Base-by-base conservation (phyloP, 1,140 invertebrate species). In the Diachasmimorpha longicaudata region DNA sequence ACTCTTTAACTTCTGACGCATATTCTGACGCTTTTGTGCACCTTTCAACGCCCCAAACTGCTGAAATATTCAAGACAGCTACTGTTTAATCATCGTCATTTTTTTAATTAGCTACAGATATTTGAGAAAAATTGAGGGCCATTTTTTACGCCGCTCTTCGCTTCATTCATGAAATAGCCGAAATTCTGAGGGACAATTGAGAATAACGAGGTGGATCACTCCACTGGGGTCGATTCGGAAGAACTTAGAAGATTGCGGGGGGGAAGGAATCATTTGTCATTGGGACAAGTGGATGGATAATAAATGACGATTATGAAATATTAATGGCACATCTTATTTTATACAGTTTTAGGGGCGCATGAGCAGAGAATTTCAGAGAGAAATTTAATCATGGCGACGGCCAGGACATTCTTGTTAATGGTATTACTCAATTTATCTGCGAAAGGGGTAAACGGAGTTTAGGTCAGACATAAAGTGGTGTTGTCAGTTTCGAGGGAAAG, bases 251-350 rank as follows among this genome's bases (percentile, higher is more conserved):
- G 19, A 55, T 55, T 55, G 23, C 23, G 19, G 58, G 36, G 36
- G 55, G 39, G 55, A 66, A 72, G 44, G 21, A 74, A 74, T 74
- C 63, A 74, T 74, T 68, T 68, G 66, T 74, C 72, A 74, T 68
- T n/a, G 21, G 21, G 63, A 36, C 16, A 68, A 46, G 42, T 19
- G 16, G 21, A 23, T 36, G 21, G 8, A 16, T 42, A 11, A 42
- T 42, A 63, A 63, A 63, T 63, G 39, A 31, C 14, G 14, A 44
- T 19, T 48, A 68, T 68, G 63, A 74, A 74, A 68, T 46, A 74
- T 74, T n/a, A 67, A 74, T 67, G 44, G 52, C 31, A 36, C 25
- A n/a, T 6, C 3, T 23, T 10, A 44, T 66, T 66, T 73, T 66
- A 16, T 66, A 16, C n/a, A 14, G 36, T 42, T 52, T 52, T 46